Evolutionary conservation across 1,140 invertebrate species (phyloP).

Genomic region (Ylistrum balloti): DNA sequence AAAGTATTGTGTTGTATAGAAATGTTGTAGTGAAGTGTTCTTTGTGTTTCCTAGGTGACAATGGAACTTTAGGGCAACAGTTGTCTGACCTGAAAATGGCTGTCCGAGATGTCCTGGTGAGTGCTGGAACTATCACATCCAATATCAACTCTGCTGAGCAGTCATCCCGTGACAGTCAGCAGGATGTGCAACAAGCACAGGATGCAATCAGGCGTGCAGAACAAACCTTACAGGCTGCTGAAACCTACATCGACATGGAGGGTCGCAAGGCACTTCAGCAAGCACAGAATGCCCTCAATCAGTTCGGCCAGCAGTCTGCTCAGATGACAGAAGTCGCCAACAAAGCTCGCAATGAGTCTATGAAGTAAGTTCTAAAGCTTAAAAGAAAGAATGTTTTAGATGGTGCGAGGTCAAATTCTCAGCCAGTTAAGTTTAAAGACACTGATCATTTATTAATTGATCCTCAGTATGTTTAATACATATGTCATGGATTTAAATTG

Average conservation of each 20-base stretch:
- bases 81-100: constrained; percentile 68
- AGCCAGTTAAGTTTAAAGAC: no score
- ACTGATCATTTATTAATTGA: no score
- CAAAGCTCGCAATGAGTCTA: constrained; percentile 88
- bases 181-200: constrained; percentile 88
- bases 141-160: constrained; percentile 66
- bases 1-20: no score
- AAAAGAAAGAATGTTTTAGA: no score
- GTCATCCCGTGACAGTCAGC: constrained; percentile 76
- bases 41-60: constrained; percentile 65
- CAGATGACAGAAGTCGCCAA: constrained; percentile 95
- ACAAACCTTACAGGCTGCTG: constrained; percentile 85
- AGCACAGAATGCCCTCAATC: constrained; percentile 91
- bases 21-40: no score
- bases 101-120: constrained; percentile 72
- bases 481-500: no score
- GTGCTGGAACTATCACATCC: constrained; percentile 70
- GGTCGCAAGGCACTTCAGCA: constrained; percentile 90
- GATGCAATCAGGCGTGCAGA: constrained; percentile 88
- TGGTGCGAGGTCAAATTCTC: no score
- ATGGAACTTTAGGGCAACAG: constrained; percentile 75
- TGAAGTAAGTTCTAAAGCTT: constrained; percentile 84
- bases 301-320: constrained; percentile 94
- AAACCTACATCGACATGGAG: constrained; percentile 90
- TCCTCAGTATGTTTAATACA: no score